Evolutionary conservation across 2,888 invertebrate genomes (phyloP), one percentile per base, ranked within the genome.

Genomic region (Scaptomyza parva): DNA sequence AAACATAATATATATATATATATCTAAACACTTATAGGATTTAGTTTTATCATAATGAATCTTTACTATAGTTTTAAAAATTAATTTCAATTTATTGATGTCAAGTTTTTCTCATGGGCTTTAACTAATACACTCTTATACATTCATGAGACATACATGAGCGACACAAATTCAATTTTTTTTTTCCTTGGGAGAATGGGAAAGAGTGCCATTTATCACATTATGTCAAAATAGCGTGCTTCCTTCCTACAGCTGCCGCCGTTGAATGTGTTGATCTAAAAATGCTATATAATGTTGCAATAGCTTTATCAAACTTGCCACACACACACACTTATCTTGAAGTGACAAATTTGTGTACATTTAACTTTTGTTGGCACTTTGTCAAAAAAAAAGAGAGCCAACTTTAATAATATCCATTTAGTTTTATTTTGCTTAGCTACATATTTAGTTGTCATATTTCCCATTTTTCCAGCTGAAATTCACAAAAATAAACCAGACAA

Each of bases 171-270:
- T 17, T 26, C 2, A 22, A 26, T 41, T 57, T 22, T 55, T n/a
- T n/a, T n/a, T n/a, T n/a, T n/a, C n/a, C n/a, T n/a, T n/a, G n/a
- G n/a, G n/a, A n/a, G n/a, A n/a, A 8, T 26, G 41, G 3, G 41
- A 20, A 33, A 40, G 7, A 20, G 3, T 17, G n/a, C 9, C n/a
- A 59, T 44, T 57, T 44, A 57, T 57, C 37, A 59, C 35, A 59
- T 28, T 17, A 28, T 54, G 41, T 59, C 55, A 55, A 43, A 55
- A 43, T 37, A 4, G n/a, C 28, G 14, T 8, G 58, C 44, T 39
- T 37, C 28, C 14, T 39, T 55, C 7, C 0, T 14, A 3, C 14
- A 40, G 33, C 20, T 47, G 20, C 30, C 30, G 30, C n/a, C 18
- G 12, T 30, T 20, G n/a, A n/a, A n/a, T n/a, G 47, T 11, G 47